Conservation (phyloP, 2,888 invertebrate genomes). For the Drosophila ezoana region DNA sequence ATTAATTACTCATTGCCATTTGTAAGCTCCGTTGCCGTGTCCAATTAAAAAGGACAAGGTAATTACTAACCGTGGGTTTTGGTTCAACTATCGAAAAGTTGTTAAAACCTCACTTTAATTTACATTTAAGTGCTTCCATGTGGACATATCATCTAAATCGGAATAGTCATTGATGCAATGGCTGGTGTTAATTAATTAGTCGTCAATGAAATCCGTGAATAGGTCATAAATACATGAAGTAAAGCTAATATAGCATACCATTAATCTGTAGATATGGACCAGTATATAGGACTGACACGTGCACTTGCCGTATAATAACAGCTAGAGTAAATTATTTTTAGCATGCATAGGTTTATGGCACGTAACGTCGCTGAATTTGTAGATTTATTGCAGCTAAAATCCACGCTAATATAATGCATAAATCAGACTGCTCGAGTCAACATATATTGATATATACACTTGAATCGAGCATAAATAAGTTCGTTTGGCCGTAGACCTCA, state of each 20-base stretch:
- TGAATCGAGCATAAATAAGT: constrained; percentile 61
- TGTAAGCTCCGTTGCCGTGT: constrained; percentile 26
- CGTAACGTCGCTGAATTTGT: constrained; percentile 48
- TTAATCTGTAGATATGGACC: constrained; percentile 12
- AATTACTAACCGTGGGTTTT: constrained; percentile 35
- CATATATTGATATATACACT: constrained; percentile 65
- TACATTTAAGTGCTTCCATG: constrained; percentile 9
- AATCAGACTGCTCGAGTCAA: constrained; percentile 70
- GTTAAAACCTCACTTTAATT: constrained; percentile 9
- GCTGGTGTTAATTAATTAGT: constrained; percentile 11
- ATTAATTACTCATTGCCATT: constrained; percentile 42
- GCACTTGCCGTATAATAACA: constrained; percentile 32
- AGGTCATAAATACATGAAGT: constrained; percentile 22
- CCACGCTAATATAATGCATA: constrained; percentile 73
- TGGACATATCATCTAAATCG: background rate
- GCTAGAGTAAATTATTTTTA: constrained; percentile 45
- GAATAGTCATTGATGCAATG: background rate
- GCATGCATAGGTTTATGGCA: constrained; percentile 53
- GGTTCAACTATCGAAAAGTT: constrained; percentile 10
- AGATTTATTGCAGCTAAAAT: constrained; percentile 72
- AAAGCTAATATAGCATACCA: constrained; percentile 1
- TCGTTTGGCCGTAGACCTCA: constrained; percentile 15
- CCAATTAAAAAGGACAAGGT: constrained; percentile 41
- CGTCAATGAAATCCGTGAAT: constrained; percentile 6
- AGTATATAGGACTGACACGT: constrained; percentile 6